Base-by-base conservation (phyloP, 2,797 vertebrate species). In the Eleutherodactylus coqui region DNA sequence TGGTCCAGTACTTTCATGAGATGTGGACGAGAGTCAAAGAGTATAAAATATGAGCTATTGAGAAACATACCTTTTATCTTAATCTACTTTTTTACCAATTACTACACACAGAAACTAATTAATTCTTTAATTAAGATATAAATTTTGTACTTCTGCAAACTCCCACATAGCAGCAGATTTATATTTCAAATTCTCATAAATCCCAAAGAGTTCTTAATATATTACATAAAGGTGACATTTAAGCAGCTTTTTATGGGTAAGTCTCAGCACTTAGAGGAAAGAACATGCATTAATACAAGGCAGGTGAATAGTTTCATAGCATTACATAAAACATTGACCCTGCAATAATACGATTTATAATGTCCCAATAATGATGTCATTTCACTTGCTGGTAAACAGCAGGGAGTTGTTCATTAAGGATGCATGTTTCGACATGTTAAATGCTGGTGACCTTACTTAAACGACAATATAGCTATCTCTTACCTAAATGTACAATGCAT, bases 201-300 rank as follows among this genome's bases (percentile, higher is more conserved):
- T 86, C 64, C 43, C 51, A 49, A 82, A 75, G 43, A 58, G 58
- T 70, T 75, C 70, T 38, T 81, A 86, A 86, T 45, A 86, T 86
- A 86, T 86, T 82, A 72, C 78, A 82, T 82, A 86, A 86, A 86
- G 85, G 69, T 86, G 85, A 86, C 85, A 86, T 86, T 86, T 86
- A 86, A 82, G 85, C 85, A 51, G 64, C 85, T 76, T 86, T 86
- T 86, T 86, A 86, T 86, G 78, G 75, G 58, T 82, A 67, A 86
- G 58, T 81, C 70, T 64, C 70, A 81, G 78, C 55, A 64, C 45
- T 77, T 75, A 49, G 47, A 67, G 58, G 75, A 82, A 77, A 43
- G 58, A 82, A 69, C 79, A 58, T 34, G 70, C 47, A 55, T 75
- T 86, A 86, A 82, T 76, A 69, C 62, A 75, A 75, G 79, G 43